Percentiles rank a stretch among this genome's conserved stretches.
These are phyloP conservation scores for Lepidocolaptes lacrymiger DNA, from an alignment of 2,797 vertebrate genomes.

Conservation along the genomic window DNA sequence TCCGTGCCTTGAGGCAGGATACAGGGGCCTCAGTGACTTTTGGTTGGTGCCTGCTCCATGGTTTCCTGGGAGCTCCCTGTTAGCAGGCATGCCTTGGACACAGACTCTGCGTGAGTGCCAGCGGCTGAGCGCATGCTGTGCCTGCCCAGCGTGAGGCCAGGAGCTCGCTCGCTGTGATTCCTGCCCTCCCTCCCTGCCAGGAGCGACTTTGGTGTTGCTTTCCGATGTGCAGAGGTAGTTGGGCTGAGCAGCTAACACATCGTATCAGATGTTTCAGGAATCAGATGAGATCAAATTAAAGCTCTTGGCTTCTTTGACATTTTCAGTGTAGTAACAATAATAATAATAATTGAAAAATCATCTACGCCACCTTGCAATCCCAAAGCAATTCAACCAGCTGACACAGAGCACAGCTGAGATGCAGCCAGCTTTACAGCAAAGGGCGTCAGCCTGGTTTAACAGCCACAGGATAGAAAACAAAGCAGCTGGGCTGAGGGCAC, in stretches of 20 bases:
- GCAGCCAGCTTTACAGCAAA: background rate
- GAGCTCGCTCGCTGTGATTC: background rate
- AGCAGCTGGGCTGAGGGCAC: background rate
- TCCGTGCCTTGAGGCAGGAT: background rate
- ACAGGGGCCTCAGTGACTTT: background rate
- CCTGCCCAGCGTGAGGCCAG: background rate
- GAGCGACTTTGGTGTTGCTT: background rate
- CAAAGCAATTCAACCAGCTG: background rate
- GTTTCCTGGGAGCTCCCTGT: background rate
- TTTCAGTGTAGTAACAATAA: background rate
- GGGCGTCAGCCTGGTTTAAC: background rate
- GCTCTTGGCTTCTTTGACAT: background rate
- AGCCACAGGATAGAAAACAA: background rate
- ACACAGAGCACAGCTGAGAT: background rate
- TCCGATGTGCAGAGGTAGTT: background rate
- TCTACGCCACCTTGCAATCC: background rate
- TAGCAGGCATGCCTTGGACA: background rate
- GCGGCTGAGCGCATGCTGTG: accelerated
- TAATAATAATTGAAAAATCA: background rate
- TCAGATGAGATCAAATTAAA: background rate
- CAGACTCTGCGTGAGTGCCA: accelerated
- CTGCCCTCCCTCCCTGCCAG: background rate
- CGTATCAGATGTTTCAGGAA: background rate
- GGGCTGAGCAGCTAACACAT: background rate
- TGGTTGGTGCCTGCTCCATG: background rate